phyloP scores from a whole-genome alignment of 2,797 vertebrate genomes.

The Diglossa cyanea region DNA sequence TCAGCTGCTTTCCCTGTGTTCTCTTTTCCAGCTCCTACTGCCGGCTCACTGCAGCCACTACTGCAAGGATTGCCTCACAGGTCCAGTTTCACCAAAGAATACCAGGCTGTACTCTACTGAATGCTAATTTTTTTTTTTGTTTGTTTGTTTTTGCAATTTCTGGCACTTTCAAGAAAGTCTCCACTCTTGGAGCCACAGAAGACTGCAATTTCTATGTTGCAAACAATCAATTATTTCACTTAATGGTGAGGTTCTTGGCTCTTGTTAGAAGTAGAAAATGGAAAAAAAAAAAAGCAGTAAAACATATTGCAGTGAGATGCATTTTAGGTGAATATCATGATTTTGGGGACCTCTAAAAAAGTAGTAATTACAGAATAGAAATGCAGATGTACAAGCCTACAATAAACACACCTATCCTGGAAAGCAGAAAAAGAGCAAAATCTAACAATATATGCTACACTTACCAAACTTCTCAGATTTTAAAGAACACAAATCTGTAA shows the following conservation, averaged over 20 bases:
- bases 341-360: neutral
- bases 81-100: neutral
- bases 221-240: neutral
- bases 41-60: neutral
- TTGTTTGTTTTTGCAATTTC: neutral
- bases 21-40: neutral
- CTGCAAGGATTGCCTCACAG: neutral
- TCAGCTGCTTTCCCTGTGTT: neutral
- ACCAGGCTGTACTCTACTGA: neutral
- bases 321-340: neutral
- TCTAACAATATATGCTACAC: neutral
- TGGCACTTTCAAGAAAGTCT: neutral
- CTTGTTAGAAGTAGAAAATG: neutral
- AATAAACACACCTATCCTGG: neutral
- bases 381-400: neutral
- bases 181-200: neutral
- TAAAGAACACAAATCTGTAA: neutral
- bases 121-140: neutral
- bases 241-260: neutral
- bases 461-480: neutral
- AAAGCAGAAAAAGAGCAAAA: neutral
- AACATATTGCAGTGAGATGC: neutral
- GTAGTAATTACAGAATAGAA: neutral
- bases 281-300: neutral
- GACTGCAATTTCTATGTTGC: neutral